Evolutionary conservation across 2,888 invertebrate genomes (phyloP), one percentile per base, ranked within the genome.

Genomic region (Melitaea athalia): DNA sequence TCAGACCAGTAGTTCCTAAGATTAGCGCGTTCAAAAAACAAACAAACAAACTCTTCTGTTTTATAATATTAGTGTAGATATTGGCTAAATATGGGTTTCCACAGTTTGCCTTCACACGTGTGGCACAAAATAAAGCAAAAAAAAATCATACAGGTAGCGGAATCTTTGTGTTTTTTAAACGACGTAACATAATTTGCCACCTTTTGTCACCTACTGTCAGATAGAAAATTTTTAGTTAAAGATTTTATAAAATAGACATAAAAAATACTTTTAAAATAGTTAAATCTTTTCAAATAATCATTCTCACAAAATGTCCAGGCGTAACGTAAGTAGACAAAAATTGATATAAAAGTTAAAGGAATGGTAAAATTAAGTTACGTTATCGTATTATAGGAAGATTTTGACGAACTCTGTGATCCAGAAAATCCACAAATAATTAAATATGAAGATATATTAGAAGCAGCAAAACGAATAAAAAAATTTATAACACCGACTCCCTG

Each of bases 341-440:
- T 3, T n/a, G n/a, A 49, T n/a, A 14, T n/a, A 49, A n/a, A 49
- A n/a, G n/a, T n/a, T n/a, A n/a, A 49, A 49, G n/a, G n/a, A 14
- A n/a, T n/a, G n/a, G 47, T n/a, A 49, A 49, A 24, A 24, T 24
- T 24, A 24, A 24, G 24, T 24, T 24, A 24, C 24, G 38, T 38
- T 5, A 7, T 38, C 8, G 38, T 5, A 38, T 57, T 57, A 14
- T 71, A 92, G 92, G 91, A 89, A 72, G 89, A 91, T 75, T 87
- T 83, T 69, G 92, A 92, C 72, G 88, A 88, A 74, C 81, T 77
- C 69, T 87, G 92, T 74, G 90, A 91, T 70, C 91, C 90, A 15
- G 86, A 88, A 7, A 85, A 86, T 66, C 92, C 92, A 4, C 81
- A 69, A 71, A 67, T 72, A 3, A 73, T 92, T 14, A 82, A 80